Evolutionary conservation across 1,140 invertebrate species (phyloP), one percentile per base, ranked within the genome.

Genomic region (Hycleus cichorii): DNA sequence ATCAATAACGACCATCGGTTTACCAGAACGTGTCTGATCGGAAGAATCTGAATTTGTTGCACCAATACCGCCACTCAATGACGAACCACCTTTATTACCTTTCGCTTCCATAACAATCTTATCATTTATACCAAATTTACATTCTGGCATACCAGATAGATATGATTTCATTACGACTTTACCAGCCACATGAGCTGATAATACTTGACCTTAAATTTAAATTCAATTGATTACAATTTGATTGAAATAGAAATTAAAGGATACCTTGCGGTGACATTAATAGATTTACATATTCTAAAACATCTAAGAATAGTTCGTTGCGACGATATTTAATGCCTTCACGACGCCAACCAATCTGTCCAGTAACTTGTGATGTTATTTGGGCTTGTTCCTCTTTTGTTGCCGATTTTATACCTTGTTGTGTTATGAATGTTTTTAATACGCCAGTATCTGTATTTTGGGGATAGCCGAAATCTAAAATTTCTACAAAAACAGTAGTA

Each of bases 161-260:
- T 98, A 99, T 0, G 95, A 97, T 76, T 99, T 99, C 97, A 99
- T 99, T 0, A 99, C 92, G 40, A 99, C 95, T 75, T 97, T 97
- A 39, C 97, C 97, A 58, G 97, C 97, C 24, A 99, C 97, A 74
- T 99, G 97, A 49, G 97, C 96, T 39, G 95, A 98, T 27, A 99
- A 77, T 11, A 99, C 96, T 83, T 99, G 97, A 58, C 97, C 89
- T 91, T 68, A 52, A 79, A 72, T 55, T 58, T 32, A 45, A 2
- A 12, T 47, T 32, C 60, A 49, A 63, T 18, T 58, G 60, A 61
- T 39, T 42, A 8, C 0, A 18, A 40, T 32, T 25, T 54, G 10
- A 58, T 32, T 32, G 32, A 32, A 7, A 49, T 18, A 7, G 38
- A 25, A 44, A 18, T 18, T 18, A 18, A 18, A 18, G 18, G 18